Evolutionary conservation across 2,888 invertebrate species (phyloP).

Genomic region (Cremastinae sp.): DNA sequence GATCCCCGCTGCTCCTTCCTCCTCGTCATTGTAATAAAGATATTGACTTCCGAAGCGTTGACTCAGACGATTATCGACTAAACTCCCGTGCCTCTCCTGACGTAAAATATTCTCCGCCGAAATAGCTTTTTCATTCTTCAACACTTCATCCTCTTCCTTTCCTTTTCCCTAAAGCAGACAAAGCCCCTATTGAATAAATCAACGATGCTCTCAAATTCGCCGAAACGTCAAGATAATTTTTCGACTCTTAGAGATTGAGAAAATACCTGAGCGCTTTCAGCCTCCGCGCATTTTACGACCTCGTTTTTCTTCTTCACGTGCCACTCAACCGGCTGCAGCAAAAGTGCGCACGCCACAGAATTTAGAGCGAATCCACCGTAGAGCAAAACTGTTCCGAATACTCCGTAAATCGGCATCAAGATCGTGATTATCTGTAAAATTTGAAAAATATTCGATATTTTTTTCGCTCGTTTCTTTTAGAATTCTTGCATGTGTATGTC

Average conservation of each 20-base stretch:
- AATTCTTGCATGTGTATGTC: not conserved
- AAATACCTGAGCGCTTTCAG: conserved; percentile 55
- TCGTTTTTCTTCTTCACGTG: conserved; percentile 82
- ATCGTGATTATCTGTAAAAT: conserved; percentile 83
- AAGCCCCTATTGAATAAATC: not conserved
- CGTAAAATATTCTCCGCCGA: conserved; percentile 67
- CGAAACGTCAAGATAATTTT: conserved; percentile 3
- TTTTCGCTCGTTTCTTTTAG: conserved; percentile 1
- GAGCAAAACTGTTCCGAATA: conserved; percentile 85
- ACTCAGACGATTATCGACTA: conserved; percentile 60
- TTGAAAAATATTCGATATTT: not conserved
- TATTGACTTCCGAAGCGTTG: conserved; percentile 82
- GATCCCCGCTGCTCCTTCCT: conserved; percentile 83
- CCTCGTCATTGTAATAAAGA: conserved; percentile 84
- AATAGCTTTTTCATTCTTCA: conserved; percentile 38
- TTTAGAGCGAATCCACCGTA: conserved; percentile 86
- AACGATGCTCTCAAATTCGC: too few species aligned
- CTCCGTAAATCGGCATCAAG: conserved; percentile 84
- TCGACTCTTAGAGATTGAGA: not conserved
- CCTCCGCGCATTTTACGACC: conserved; percentile 21
- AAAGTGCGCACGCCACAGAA: conserved; percentile 84
- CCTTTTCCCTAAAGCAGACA: conserved; percentile 31
- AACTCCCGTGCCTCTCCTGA: conserved; percentile 54
- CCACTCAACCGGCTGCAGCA: conserved; percentile 89
- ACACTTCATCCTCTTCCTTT: conserved; percentile 33